Percentiles rank a stretch among this genome's conserved stretches.
Evolutionary conservation across 1,140 invertebrate species (phyloP).

Genomic region (Lamellibrachia luymesi): DNA sequence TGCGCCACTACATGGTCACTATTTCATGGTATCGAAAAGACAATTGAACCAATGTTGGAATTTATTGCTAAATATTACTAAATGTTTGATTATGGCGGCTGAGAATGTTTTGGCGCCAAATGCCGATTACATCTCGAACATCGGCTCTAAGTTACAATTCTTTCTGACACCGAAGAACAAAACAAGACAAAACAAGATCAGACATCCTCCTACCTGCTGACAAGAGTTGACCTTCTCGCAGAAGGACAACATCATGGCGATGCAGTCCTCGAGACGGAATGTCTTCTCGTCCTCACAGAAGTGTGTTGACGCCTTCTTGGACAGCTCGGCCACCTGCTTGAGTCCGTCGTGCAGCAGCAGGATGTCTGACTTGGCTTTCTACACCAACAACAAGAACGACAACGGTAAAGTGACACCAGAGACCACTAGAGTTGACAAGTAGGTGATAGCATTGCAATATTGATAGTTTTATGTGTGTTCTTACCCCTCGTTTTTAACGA

Average conservation of each 20-base stretch:
- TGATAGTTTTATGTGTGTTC: too few relatives aligned
- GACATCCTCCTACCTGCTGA: slow-evolving; percentile 39
- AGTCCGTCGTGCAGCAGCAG: slow-evolving; percentile 74
- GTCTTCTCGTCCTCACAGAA: slow-evolving; percentile 52
- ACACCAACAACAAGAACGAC: neutral
- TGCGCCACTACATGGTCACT: too few relatives aligned
- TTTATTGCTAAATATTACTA: neutral
- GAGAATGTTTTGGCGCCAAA: neutral
- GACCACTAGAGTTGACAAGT: neutral
- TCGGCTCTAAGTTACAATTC: too few relatives aligned
- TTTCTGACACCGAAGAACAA: neutral
- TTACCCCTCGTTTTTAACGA: too few relatives aligned
- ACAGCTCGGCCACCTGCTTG: slow-evolving; percentile 72
- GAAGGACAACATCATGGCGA: slow-evolving; percentile 48
- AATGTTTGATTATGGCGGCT: neutral
- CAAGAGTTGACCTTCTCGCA: slow-evolving; percentile 50
- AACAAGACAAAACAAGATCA: neutral
- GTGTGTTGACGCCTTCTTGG: slow-evolving; percentile 40
- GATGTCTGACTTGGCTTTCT: slow-evolving; percentile 80
- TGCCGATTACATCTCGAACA: too few relatives aligned
- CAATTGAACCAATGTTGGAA: neutral
- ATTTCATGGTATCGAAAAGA: neutral
- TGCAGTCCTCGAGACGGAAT: slow-evolving; percentile 55
- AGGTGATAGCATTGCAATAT: too few relatives aligned
- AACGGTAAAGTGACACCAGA: neutral